Base-by-base conservation (phyloP, 2,888 invertebrate species). In the Ischnus inquisitorius region DNA sequence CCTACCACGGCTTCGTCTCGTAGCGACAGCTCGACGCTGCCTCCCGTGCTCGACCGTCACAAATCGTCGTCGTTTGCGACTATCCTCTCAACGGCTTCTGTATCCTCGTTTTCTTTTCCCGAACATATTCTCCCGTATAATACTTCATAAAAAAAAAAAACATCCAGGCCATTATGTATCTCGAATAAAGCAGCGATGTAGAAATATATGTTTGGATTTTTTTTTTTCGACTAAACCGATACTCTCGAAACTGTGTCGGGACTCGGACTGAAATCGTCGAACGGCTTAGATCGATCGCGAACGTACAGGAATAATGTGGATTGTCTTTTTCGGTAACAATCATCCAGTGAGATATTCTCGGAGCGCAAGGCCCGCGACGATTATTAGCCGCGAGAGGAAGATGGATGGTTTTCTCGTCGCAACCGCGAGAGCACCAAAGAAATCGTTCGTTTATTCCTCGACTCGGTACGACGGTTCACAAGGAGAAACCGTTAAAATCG, bases 401-500 rank as follows among this genome's bases (percentile, higher is more conserved):
- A 60, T n/a, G 28, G 28, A 12, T n/a, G 46, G 46, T 14, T 46
- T 60, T 28, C 25, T 60, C 4, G 60, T 25, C 25, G 10, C 5
- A 60, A 28, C n/a, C 8, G 0, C 39, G 54, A 57, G 60, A 43
- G 16, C 8, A 28, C n/a, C 22, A 41, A 60, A 57, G 41, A 72
- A 14, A 39, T 28, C n/a, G 25, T 83, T 76, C 76, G 69, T 76
- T 80, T 78, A 65, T 46, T 77, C 43, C 65, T 43, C 43, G 65
- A 72, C 48, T 48, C 10, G 34, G 79, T 77, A 51, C 16, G 34
- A 25, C 19, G 19, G 57, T 39, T 54, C n/a, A 64, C 22, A 25
- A 41, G 71, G 25, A 60, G 54, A 76, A 79, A 65, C 76, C 60
- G 79, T 80, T 83, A 72, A 80, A 80, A 77, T 77, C 77, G 54